Evolutionary conservation across 2,888 invertebrate genomes (phyloP).

Genomic region (Eupithecia centaureata): DNA sequence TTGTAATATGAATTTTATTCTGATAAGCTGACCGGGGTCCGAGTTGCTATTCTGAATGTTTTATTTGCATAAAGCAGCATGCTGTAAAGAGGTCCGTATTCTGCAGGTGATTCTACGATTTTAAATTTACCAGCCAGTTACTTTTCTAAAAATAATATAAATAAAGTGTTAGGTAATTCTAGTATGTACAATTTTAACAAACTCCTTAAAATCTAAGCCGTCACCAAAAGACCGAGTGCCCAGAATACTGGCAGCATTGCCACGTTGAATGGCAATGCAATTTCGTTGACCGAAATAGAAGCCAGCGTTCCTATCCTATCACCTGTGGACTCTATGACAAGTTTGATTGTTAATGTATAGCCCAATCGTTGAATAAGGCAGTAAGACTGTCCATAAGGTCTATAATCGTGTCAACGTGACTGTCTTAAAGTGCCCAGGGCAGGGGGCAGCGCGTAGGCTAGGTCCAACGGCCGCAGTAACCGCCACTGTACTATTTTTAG

Average conservation of each 20-base stretch:
- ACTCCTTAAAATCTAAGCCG: too few species aligned
- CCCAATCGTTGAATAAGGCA: too few species aligned
- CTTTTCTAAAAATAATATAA: too few species aligned
- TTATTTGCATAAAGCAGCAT: background rate
- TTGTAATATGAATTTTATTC: slow-evolving; percentile 11
- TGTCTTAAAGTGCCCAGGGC: slow-evolving; percentile 39
- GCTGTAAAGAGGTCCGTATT: background rate
- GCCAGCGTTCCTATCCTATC: too few species aligned
- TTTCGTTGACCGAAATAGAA: too few species aligned
- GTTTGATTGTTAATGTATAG: too few species aligned
- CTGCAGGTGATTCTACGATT: background rate
- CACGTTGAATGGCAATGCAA: too few species aligned
- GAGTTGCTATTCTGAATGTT: slow-evolving; percentile 15
- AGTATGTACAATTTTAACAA: too few species aligned
- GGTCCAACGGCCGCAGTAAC: slow-evolving; percentile 69
- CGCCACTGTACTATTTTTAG: slow-evolving; percentile 74
- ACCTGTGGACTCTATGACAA: too few species aligned
- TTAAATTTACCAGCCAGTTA: background rate
- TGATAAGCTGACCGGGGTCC: slow-evolving; percentile 15
- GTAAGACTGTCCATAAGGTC: slow-evolving; percentile 34
- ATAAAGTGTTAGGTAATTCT: too few species aligned
- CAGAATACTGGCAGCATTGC: too few species aligned
- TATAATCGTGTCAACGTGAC: slow-evolving; percentile 47
- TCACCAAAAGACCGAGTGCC: too few species aligned
- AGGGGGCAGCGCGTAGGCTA: slow-evolving; percentile 68